These are phyloP conservation scores for Channa striata DNA, from an alignment of 2,797 vertebrate species.

Conservation along the genomic window DNA sequence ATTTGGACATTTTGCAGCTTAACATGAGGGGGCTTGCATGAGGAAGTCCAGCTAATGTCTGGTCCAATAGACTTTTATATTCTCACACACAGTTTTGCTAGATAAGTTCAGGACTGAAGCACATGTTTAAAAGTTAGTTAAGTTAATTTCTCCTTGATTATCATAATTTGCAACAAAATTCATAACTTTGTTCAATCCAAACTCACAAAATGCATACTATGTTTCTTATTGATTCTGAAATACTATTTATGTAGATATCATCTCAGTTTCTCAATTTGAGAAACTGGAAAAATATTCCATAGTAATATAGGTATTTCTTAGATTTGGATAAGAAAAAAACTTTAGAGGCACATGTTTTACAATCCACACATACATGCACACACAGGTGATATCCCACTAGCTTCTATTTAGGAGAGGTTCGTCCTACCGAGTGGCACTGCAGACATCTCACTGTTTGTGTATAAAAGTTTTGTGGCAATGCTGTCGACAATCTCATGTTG, in stretches of 20 bases:
- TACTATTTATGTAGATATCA: background rate
- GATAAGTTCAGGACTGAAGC: too few relatives aligned
- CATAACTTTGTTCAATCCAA: background rate
- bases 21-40: too few relatives aligned
- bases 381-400: conserved; percentile 63
- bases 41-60: too few relatives aligned
- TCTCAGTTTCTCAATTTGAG: background rate
- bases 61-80: too few relatives aligned
- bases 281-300: too few relatives aligned
- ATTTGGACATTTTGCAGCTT: too few relatives aligned
- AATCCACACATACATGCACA: conserved; percentile 56
- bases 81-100: too few relatives aligned
- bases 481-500: conserved; percentile 60
- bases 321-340: conserved; percentile 20
- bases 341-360: conserved; percentile 26
- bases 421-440: conserved; percentile 42
- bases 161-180: background rate
- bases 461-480: conserved; percentile 68
- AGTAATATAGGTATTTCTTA: too few relatives aligned
- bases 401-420: conserved; percentile 71
- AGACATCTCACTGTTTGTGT: conserved; percentile 76
- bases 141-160: too few relatives aligned
- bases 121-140: too few relatives aligned
- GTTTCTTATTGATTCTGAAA: background rate
- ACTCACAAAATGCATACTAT: background rate